phyloP scores from a whole-genome alignment of 2,113 vertebrate species.

The Sardina pilchardus region DNA sequence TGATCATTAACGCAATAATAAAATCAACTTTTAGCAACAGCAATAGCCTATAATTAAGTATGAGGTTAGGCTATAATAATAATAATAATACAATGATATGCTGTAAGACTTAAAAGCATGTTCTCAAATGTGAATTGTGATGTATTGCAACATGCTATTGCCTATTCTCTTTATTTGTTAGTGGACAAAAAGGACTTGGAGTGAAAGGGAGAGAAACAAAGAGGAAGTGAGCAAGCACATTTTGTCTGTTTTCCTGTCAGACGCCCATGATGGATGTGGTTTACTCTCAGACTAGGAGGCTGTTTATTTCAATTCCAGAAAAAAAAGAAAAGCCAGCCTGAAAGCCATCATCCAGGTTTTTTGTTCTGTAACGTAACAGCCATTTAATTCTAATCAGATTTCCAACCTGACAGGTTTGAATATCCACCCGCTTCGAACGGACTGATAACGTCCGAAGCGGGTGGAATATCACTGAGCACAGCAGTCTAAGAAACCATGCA shows the following conservation, averaged over 20 bases:
- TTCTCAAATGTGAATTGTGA: not conserved
- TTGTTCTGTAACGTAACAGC: not conserved
- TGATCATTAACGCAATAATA: not conserved
- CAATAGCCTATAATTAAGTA: too few species aligned
- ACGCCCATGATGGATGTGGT: not conserved
- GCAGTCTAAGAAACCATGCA: not conserved
- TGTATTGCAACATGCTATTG: too few species aligned
- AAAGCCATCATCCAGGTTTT: too few species aligned
- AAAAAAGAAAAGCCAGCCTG: not conserved
- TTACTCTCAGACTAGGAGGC: not conserved
- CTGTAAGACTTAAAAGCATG: not conserved
- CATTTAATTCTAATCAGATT: not conserved
- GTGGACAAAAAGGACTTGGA: not conserved
- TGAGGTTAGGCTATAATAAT: not conserved
- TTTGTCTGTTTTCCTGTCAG: not conserved
- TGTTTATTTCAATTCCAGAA: not conserved
- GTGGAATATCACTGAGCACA: conserved; percentile 8
- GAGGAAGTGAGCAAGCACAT: not conserved
- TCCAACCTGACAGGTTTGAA: not conserved
- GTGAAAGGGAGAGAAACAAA: not conserved
- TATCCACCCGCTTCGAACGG: too few species aligned
- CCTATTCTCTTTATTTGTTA: not conserved
- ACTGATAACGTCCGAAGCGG: too few species aligned
- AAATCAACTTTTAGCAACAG: not conserved
- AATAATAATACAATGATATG: not conserved